Evolutionary conservation across 2,113 vertebrate genomes (phyloP).

Genomic region (Talpa occidentalis): DNA sequence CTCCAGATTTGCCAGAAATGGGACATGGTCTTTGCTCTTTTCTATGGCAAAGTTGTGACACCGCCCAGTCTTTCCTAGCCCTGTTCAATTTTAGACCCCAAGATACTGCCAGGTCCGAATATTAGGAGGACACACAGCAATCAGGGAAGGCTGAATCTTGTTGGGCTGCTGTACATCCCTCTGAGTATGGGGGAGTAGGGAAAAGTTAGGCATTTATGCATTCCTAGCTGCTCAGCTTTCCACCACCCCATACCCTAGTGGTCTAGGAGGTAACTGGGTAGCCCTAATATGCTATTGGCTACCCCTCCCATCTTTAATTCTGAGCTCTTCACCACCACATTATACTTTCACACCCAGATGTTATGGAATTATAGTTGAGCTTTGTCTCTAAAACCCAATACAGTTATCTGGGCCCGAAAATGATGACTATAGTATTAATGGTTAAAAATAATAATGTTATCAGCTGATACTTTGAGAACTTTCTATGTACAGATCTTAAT

Average conservation of each 20-base stretch:
- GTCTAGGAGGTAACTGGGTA: neutral
- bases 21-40: neutral
- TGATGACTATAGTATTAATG: neutral
- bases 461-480: neutral
- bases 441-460: neutral
- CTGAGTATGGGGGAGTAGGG: neutral
- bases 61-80: neutral
- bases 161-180: neutral
- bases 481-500: neutral
- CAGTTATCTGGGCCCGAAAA: neutral
- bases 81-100: neutral
- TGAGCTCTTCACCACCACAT: neutral
- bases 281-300: neutral
- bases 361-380: neutral
- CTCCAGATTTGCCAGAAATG: neutral
- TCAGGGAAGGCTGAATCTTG: neutral
- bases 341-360: neutral
- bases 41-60: neutral
- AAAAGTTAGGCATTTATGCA: neutral
- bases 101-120: neutral
- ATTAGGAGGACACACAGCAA: neutral
- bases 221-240: neutral
- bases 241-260: accelerated
- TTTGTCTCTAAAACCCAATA: neutral
- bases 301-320: neutral